Conservation (phyloP, 2,797 vertebrate species). For the Coregonus ussuriensis region DNA sequence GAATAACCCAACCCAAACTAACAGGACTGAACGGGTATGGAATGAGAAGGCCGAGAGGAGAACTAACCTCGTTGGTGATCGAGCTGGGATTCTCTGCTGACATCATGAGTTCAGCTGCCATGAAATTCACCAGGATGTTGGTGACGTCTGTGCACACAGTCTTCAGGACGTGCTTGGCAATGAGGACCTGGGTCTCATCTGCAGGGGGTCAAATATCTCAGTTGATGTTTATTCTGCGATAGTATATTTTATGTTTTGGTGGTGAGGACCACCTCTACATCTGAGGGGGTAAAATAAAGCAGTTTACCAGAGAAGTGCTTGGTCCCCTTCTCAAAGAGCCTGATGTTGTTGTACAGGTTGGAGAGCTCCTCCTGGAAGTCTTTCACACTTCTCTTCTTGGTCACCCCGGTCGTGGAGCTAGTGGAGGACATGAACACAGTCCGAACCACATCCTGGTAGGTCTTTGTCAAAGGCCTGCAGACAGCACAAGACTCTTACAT, state of each 20-base stretch:
- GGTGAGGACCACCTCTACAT: neutral
- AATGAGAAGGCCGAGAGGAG: neutral
- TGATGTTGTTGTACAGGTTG: slow-evolving; percentile 89
- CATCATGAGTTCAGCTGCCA: slow-evolving; percentile 91
- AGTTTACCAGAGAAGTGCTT: slow-evolving; percentile 87
- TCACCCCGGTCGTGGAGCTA: slow-evolving; percentile 78
- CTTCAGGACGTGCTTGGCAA: slow-evolving; percentile 89
- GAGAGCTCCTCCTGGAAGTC: slow-evolving; percentile 94
- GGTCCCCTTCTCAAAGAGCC: slow-evolving; percentile 89
- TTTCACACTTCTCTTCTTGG: slow-evolving; percentile 88
- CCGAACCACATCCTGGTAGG: slow-evolving; percentile 88
- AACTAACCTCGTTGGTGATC: slow-evolving; percentile 85
- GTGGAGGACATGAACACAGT: slow-evolving; percentile 86
- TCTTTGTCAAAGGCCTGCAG: slow-evolving; percentile 85
- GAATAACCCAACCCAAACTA: neutral
- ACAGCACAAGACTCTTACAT: neutral
- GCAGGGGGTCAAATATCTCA: slow-evolving; percentile 7
- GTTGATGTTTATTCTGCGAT: neutral
- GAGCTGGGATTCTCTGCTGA: slow-evolving; percentile 80
- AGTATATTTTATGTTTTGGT: too few relatives aligned
- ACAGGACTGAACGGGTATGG: neutral
- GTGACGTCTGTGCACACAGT: slow-evolving; percentile 88
- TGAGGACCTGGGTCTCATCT: slow-evolving; percentile 90
- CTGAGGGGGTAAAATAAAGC: neutral
- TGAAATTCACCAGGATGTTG: slow-evolving; percentile 91